These are phyloP conservation scores for Callipepla californica DNA, from an alignment of 2,113 vertebrate genomes.

Conservation along the genomic window DNA sequence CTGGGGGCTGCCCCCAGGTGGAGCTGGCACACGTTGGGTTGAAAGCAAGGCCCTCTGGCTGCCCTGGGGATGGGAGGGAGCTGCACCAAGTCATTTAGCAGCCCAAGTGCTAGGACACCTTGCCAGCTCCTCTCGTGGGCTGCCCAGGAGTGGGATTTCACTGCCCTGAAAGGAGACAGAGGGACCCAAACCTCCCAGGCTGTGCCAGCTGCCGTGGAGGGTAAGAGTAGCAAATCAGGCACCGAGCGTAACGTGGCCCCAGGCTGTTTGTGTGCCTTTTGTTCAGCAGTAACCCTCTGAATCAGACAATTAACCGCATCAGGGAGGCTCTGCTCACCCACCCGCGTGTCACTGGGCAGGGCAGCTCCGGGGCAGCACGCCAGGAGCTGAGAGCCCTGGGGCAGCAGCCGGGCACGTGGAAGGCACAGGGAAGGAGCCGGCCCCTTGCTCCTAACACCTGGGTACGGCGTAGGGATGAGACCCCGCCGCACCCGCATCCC, in stretches of 20 bases:
- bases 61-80: not conserved
- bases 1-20: not conserved
- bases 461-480: accelerated
- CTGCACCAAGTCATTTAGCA: not conserved
- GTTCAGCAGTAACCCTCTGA: not conserved
- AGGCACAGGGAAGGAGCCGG: not conserved
- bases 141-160: accelerated
- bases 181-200: not conserved
- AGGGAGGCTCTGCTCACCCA: not conserved
- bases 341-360: not conserved
- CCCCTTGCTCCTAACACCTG: not conserved
- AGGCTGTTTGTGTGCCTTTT: conserved; percentile 42
- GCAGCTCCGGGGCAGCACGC: not conserved
- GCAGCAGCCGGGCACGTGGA: not conserved
- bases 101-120: accelerated
- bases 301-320: conserved; percentile 46
- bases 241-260: not conserved
- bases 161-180: not conserved
- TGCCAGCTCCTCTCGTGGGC: not conserved
- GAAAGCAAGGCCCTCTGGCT: not conserved
- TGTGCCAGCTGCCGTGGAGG: not conserved
- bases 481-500: accelerated
- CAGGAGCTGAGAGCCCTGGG: not conserved
- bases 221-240: conserved; percentile 54
- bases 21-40: not conserved